phyloP scores from a whole-genome alignment of 30 jellyfish, hydroid and myxozoan genomes.

The Cassiopea xamachana region DNA sequence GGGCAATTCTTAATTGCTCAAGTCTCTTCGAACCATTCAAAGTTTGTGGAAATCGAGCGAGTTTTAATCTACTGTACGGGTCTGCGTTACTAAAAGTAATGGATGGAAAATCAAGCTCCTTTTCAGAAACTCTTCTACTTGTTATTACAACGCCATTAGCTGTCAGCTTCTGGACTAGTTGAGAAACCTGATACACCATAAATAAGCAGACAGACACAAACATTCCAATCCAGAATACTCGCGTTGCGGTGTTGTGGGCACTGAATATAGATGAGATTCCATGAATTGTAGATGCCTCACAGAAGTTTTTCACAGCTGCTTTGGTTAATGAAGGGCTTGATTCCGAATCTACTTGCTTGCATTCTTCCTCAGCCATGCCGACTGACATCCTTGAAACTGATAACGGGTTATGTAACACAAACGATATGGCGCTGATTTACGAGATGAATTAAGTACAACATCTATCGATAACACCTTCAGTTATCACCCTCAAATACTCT shows the following conservation, averaged over 20 bases:
- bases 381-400: neutral
- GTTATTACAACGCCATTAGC: neutral
- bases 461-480: no score
- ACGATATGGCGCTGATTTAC: neutral
- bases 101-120: slow-evolving; percentile 38
- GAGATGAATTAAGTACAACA: no score
- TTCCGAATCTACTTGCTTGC: neutral
- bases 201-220: neutral
- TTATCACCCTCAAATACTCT: no score
- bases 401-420: no score
- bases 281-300: neutral
- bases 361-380: neutral
- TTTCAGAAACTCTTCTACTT: neutral
- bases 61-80: neutral
- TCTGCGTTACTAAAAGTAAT: slow-evolving; percentile 23
- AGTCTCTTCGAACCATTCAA: neutral
- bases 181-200: neutral
- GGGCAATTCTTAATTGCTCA: neutral
- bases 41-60: neutral
- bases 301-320: neutral
- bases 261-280: neutral
- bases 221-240: neutral
- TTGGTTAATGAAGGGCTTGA: neutral
- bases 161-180: neutral
- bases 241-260: neutral